phyloP scores from a whole-genome alignment of 1,140 invertebrate genomes.

The Calosoma granatense region DNA sequence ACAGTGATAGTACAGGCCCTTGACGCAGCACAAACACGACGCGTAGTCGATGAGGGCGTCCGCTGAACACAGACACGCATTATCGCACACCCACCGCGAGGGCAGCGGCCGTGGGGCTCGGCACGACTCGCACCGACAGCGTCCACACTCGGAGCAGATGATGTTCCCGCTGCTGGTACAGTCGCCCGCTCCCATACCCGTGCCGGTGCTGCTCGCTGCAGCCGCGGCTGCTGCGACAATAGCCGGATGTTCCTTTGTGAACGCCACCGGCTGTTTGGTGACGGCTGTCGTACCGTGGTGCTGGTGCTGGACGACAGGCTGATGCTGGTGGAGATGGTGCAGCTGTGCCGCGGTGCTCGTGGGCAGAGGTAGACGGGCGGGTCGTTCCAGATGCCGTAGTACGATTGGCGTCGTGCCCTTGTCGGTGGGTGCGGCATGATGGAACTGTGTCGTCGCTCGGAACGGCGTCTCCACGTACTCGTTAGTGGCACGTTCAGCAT shows the following conservation, averaged over 20 bases:
- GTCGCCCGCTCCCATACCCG: conserved; percentile 17
- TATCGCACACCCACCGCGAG: conserved; percentile 76
- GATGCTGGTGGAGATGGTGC: conserved; percentile 16
- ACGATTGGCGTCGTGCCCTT: conserved; percentile 21
- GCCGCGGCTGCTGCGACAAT: neutral
- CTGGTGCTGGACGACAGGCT: neutral
- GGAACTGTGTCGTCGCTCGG: conserved; percentile 29
- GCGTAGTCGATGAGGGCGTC: conserved; percentile 78
- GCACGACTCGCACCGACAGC: conserved; percentile 80
- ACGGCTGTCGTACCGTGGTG: conserved; percentile 26
- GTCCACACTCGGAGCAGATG: conserved; percentile 73
- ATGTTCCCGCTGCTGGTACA: conserved; percentile 45
- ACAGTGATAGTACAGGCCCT: conserved; percentile 87
- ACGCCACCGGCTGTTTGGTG: conserved; percentile 44
- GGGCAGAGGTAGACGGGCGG: conserved; percentile 18
- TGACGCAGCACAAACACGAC: conserved; percentile 87
- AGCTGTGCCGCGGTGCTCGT: conserved; percentile 10
- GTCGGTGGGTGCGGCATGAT: conserved; percentile 27
- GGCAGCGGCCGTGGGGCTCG: conserved; percentile 72
- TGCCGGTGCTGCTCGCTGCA: conserved; percentile 9
- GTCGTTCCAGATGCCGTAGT: conserved; percentile 10
- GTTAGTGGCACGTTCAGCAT: conserved; percentile 65
- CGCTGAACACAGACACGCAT: conserved; percentile 76
- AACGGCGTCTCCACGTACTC: conserved; percentile 79
- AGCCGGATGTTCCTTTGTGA: neutral